Evolutionary conservation across 2,113 vertebrate species (phyloP).

Genomic region (Shinisaurus crocodilurus): DNA sequence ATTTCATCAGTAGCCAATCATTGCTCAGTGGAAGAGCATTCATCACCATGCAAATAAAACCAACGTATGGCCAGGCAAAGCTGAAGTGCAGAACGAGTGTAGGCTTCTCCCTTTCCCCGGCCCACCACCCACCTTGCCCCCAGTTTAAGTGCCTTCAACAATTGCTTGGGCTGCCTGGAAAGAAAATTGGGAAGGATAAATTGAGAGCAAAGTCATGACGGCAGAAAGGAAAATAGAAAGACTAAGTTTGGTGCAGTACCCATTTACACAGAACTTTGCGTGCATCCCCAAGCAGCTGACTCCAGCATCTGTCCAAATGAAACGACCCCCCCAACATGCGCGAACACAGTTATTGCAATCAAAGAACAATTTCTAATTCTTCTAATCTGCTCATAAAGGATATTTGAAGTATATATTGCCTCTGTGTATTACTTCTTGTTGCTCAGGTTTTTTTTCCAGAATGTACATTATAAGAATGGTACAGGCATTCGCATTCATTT

Average conservation of each 20-base stretch:
- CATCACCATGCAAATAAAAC: constrained; percentile 46
- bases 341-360: constrained; percentile 37
- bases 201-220: constrained; percentile 8
- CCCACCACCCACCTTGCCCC: not conserved
- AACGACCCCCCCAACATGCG: constrained; percentile 41
- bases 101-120: not conserved
- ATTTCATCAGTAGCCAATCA: constrained; percentile 65
- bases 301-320: constrained; percentile 46
- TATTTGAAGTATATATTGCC: constrained; percentile 45
- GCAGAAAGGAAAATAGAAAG: not conserved
- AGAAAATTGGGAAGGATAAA: not conserved
- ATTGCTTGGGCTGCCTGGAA: not conserved
- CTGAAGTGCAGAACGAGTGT: not conserved
- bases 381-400: constrained; percentile 68
- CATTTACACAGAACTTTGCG: not conserved
- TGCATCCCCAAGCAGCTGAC: constrained; percentile 19
- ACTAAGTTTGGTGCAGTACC: constrained; percentile 42
- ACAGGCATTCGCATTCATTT: constrained; percentile 77
- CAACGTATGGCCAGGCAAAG: constrained; percentile 36
- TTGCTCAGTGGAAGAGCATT: constrained; percentile 43
- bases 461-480: constrained; percentile 71
- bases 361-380: constrained; percentile 50
- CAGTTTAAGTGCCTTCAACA: constrained; percentile 36
- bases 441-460: constrained; percentile 42
- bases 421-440: constrained; percentile 55